phyloP scores from a whole-genome alignment of 2,113 vertebrate genomes.

The Passer montanus region DNA sequence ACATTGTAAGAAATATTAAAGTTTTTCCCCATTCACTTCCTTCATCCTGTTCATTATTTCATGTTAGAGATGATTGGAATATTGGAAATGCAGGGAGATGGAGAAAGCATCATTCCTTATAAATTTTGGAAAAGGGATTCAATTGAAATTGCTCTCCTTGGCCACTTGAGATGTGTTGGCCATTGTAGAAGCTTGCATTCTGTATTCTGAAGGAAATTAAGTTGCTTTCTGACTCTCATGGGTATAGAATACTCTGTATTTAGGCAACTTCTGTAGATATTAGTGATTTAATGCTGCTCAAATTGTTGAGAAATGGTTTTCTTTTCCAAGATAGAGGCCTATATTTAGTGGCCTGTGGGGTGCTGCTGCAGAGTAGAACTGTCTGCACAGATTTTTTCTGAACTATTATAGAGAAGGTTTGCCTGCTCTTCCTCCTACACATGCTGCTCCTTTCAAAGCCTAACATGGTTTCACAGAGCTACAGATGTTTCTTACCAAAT shows the following conservation, averaged over 20 bases:
- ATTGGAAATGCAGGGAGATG: background rate
- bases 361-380: background rate
- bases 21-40: background rate
- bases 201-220: background rate
- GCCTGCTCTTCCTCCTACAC: background rate
- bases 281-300: background rate
- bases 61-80: background rate
- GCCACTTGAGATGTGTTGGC: background rate
- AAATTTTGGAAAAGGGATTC: background rate
- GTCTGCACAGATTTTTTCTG: background rate
- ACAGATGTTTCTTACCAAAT: background rate
- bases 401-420: background rate
- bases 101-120: background rate
- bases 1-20: background rate
- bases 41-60: background rate
- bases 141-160: background rate
- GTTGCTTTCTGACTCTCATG: background rate
- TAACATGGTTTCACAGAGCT: background rate
- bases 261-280: background rate
- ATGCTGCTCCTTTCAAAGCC: background rate
- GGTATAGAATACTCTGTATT: background rate
- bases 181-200: background rate
- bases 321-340: background rate
- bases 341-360: background rate
- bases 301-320: background rate